Percentiles rank a stretch among this genome's conserved stretches.
Evolutionary conservation across 2,888 invertebrate genomes (phyloP).

Genomic region (Athetis lepigone): DNA sequence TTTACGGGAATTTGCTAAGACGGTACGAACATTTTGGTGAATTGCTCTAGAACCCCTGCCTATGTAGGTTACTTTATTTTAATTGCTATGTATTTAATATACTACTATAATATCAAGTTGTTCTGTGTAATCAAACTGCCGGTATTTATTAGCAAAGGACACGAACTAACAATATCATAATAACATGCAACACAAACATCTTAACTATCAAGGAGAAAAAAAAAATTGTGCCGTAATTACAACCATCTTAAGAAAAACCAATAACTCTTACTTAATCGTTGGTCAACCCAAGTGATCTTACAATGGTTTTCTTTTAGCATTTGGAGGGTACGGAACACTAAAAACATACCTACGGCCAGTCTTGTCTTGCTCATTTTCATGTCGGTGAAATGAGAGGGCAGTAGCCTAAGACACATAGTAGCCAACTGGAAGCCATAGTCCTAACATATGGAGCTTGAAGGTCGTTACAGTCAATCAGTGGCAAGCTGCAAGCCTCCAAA

Average conservation of each 20-base stretch:
- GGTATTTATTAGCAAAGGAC: too few species aligned
- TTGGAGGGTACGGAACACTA: neutral
- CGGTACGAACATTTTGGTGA: conserved; percentile 35
- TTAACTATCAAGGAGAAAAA: too few species aligned
- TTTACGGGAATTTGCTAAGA: conserved; percentile 61
- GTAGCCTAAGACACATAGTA: neutral
- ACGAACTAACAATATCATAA: too few species aligned
- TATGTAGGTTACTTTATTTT: neutral
- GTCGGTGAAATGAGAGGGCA: neutral
- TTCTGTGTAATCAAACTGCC: too few species aligned
- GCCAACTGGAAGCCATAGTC: conserved; percentile 1
- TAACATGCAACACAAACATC: too few species aligned
- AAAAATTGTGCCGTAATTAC: too few species aligned
- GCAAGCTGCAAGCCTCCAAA: conserved; percentile 34
- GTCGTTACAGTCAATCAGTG: conserved; percentile 48
- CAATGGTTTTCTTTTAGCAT: neutral
- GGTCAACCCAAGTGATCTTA: too few species aligned
- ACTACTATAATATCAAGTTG: too few species aligned
- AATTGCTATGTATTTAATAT: conserved; percentile 2
- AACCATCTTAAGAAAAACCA: too few species aligned
- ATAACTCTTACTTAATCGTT: too few species aligned
- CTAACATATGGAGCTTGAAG: conserved; percentile 32
- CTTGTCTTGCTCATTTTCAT: neutral
- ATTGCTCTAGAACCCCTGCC: conserved; percentile 19
- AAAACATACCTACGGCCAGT: neutral